These are phyloP conservation scores for Spisula solida DNA, from an alignment of 2,888 invertebrate species.

Conservation along the genomic window DNA sequence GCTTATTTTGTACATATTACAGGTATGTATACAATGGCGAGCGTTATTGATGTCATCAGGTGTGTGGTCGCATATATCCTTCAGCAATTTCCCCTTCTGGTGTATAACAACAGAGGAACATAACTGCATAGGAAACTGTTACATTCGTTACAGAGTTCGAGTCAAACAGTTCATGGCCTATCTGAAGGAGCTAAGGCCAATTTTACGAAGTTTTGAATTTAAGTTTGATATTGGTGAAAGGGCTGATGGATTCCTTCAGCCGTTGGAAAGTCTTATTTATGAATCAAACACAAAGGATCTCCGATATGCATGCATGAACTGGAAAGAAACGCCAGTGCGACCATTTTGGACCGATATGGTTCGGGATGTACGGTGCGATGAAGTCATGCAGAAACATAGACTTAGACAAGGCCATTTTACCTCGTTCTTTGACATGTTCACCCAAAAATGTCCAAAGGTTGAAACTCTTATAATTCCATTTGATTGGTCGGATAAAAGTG, in stretches of 20 bases:
- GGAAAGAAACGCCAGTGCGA: slow-evolving; percentile 86
- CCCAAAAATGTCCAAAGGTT: slow-evolving; percentile 81
- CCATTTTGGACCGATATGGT: slow-evolving; percentile 82
- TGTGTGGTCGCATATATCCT: slow-evolving; percentile 83
- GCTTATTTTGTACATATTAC: slow-evolving; percentile 55
- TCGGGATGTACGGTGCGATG: slow-evolving; percentile 76
- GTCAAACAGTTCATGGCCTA: slow-evolving; percentile 82
- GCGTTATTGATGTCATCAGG: slow-evolving; percentile 78
- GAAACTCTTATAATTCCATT: slow-evolving; percentile 85
- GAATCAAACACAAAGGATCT: slow-evolving; percentile 79
- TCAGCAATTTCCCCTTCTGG: slow-evolving; percentile 84
- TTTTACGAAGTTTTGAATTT: slow-evolving; percentile 83
- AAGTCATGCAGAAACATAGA: slow-evolving; percentile 82
- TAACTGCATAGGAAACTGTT: slow-evolving; percentile 78
- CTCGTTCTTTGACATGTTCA: slow-evolving; percentile 84
- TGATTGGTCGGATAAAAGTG: slow-evolving; percentile 85
- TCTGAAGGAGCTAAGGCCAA: slow-evolving; percentile 78
- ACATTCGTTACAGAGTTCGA: slow-evolving; percentile 80
- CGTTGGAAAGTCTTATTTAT: slow-evolving; percentile 79
- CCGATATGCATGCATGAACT: slow-evolving; percentile 83
- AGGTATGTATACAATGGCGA: slow-evolving; percentile 84
- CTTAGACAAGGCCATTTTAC: slow-evolving; percentile 83
- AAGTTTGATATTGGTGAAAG: slow-evolving; percentile 86
- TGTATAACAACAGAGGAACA: slow-evolving; percentile 77
- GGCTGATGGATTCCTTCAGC: slow-evolving; percentile 82